Evolutionary conservation across 2,797 vertebrate genomes (phyloP).

Genomic region (Pangasius macronema): DNA sequence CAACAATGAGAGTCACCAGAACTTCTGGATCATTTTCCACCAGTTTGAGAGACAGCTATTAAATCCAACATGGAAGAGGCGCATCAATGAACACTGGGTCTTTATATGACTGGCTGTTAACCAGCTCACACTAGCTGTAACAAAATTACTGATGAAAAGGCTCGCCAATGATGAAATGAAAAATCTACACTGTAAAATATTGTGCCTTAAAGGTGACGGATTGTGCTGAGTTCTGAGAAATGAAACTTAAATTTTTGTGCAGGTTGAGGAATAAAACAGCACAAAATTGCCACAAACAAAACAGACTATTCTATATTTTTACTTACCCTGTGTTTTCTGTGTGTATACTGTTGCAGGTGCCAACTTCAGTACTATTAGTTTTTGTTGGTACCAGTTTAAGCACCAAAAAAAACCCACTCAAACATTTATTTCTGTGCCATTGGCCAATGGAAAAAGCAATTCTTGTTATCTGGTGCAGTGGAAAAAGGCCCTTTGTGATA

Average conservation of each 20-base stretch:
- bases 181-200: neutral
- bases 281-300: neutral
- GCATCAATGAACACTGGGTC: neutral
- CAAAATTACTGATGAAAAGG: neutral
- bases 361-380: neutral
- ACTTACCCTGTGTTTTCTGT: neutral
- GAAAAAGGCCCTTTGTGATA: slow-evolving; percentile 1
- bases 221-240: neutral
- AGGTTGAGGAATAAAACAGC: neutral
- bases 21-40: neutral
- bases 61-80: neutral
- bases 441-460: neutral
- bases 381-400: neutral
- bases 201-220: neutral
- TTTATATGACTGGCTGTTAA: neutral
- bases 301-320: neutral
- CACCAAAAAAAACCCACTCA: neutral
- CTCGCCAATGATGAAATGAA: neutral
- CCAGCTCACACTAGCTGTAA: neutral
- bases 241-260: neutral
- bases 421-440: neutral
- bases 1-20: neutral
- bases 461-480: neutral
- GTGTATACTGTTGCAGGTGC: neutral
- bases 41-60: too few species aligned